Evolutionary conservation across 2,113 vertebrate genomes (phyloP), one percentile per base, ranked within the genome.

Genomic region (Cepphus grylle): DNA sequence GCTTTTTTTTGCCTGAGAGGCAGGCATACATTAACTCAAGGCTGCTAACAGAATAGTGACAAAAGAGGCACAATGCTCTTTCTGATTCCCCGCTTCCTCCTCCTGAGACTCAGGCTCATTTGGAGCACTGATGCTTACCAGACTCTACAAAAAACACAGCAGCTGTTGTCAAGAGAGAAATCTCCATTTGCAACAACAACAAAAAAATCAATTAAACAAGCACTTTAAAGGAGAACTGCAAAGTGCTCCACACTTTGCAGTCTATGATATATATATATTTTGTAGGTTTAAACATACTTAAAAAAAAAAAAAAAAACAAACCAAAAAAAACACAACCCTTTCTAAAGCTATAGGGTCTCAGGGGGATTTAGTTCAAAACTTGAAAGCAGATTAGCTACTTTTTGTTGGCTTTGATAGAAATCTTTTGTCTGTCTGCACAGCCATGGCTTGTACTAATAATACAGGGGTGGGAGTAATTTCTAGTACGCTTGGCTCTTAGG

Each of bases 151-250:
- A 95, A 97, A 93, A 29, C 71, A 59, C 40, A 94, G 69, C 93
- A 97, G 83, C 87, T 97, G 87, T 87, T 96, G 90, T 94, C 4
- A 4, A 96, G 82, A 96, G 62, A 89, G 66, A 95, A 97, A 97
- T 92, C 94, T 97, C 94, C 52, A 91, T 94, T 95, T 96, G 34
- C 73, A 93, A 85, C 63, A 95, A 43, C 80, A 91, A 91, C 47
- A 90, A 67, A 72, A 95, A 96, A 96, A 96, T 94, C 87, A 96
- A 96, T 97, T 97, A 97, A 95, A 89, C 79, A 87, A 93, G 73
- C 61, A 62, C 77, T 94, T 97, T 79, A 91, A 96, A 96, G 87
- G 42, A 93, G 34, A 96, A 56, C 23, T 90, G 58, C 74, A 87
- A 94, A 93, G 19, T 49, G 34, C 22, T 86, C 49, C 45, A 72